Percentiles rank a stretch among this genome's conserved stretches.
Evolutionary conservation across 2,888 invertebrate species (phyloP).

Genomic region (Agrochola litura): DNA sequence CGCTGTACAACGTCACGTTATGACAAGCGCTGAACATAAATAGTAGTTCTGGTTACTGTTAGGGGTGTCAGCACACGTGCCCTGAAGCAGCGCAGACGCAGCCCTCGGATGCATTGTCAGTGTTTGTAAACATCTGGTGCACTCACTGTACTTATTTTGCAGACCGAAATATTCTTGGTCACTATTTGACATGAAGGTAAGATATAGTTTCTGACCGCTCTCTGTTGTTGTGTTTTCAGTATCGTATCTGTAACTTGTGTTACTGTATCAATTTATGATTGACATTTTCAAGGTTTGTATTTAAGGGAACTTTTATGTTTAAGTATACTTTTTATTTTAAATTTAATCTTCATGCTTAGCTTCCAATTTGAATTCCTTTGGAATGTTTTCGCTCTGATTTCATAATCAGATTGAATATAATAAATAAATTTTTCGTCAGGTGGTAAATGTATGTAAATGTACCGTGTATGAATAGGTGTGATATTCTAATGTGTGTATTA

Average conservation of each 20-base stretch:
- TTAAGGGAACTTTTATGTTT: conserved; percentile 1
- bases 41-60: conserved; percentile 81
- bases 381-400: conserved; percentile 42
- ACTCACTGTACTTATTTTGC: conserved; percentile 54
- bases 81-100: conserved; percentile 78
- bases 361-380: conserved; percentile 36
- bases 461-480: conserved; percentile 46
- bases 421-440: conserved; percentile 63
- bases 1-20: conserved; percentile 72
- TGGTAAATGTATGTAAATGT: conserved; percentile 62
- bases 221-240: conserved; percentile 1
- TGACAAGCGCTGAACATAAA: conserved; percentile 72
- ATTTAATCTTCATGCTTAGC: conserved; percentile 1
- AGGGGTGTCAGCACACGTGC: conserved; percentile 70
- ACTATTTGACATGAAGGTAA: conserved; percentile 14
- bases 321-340: conserved; percentile 10
- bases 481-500: conserved; percentile 65
- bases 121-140: conserved; percentile 75
- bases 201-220: not conserved
- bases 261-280: not conserved
- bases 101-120: conserved; percentile 58
- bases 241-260: not conserved
- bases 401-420: conserved; percentile 48
- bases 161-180: conserved; percentile 54
- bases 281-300: conserved; percentile 1